Conservation (phyloP, 2,888 invertebrate genomes). For the Neoitamus cyanurus region DNA sequence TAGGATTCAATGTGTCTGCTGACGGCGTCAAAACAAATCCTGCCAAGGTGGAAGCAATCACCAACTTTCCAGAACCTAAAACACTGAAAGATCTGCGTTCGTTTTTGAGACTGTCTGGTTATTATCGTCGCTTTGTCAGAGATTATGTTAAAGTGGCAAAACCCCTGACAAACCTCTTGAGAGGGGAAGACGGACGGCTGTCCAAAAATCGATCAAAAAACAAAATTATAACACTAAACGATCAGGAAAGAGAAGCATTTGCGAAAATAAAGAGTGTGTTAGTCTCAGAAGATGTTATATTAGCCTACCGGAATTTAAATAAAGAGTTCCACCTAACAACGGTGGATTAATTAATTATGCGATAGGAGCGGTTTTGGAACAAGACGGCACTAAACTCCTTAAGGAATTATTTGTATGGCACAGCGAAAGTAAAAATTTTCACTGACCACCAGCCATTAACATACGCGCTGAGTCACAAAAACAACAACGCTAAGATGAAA, state of each 20-base stretch:
- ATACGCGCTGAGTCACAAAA: slow-evolving; percentile 33
- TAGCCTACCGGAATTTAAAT: too few relatives aligned
- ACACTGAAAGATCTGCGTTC: not conserved
- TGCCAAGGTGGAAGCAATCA: not conserved
- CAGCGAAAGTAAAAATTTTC: slow-evolving; percentile 49
- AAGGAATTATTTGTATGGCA: slow-evolving; percentile 51
- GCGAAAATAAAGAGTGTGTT: too few relatives aligned
- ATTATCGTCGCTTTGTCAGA: not conserved
- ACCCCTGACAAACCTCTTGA: not conserved
- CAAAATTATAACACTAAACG: too few relatives aligned
- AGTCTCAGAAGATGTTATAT: too few relatives aligned
- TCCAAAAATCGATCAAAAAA: too few relatives aligned
- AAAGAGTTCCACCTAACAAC: too few relatives aligned
- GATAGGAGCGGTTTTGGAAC: too few relatives aligned
- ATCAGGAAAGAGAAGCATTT: too few relatives aligned
- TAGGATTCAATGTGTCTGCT: not conserved
- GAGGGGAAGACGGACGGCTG: not conserved
- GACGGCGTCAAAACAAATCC: not conserved
- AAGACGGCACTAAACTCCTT: slow-evolving; percentile 11
- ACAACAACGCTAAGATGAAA: slow-evolving; percentile 49
- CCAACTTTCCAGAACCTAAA: not conserved
- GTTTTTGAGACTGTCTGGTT: not conserved
- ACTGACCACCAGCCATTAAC: slow-evolving; percentile 52
- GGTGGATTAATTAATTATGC: too few relatives aligned
- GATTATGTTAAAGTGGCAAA: not conserved